Evolutionary conservation across 2,888 invertebrate genomes (phyloP).

Genomic region (Ypsolopha scabrella): DNA sequence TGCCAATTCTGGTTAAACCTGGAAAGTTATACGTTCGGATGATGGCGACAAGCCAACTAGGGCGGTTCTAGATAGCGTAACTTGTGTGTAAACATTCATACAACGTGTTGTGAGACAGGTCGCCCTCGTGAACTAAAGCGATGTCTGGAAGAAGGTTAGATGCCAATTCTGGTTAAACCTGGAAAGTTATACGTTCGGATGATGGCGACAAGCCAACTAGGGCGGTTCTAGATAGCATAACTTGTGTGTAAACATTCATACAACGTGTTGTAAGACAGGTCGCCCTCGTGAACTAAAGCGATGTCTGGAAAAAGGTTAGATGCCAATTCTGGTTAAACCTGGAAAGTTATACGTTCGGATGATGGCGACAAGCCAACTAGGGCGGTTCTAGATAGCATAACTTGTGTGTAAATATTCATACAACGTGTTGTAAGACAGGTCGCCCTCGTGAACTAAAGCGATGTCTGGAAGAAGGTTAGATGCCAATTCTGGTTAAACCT

Average conservation of each 20-base stretch:
- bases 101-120: no score
- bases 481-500: no score
- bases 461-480: neutral
- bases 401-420: no score
- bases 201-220: conserved; percentile 34
- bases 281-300: no score
- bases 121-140: no score
- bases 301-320: neutral
- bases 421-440: no score
- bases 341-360: conserved; percentile 1
- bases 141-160: neutral
- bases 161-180: neutral
- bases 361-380: conserved; percentile 35
- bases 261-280: no score
- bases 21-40: neutral
- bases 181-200: neutral
- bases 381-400: no score
- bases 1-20: neutral
- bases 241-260: no score
- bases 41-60: conserved; percentile 34
- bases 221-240: conserved; percentile 11
- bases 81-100: no score
- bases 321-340: no score
- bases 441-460: no score
- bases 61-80: conserved; percentile 11